Conservation (phyloP, 2,888 invertebrate genomes). For the Lithosia quadra region DNA sequence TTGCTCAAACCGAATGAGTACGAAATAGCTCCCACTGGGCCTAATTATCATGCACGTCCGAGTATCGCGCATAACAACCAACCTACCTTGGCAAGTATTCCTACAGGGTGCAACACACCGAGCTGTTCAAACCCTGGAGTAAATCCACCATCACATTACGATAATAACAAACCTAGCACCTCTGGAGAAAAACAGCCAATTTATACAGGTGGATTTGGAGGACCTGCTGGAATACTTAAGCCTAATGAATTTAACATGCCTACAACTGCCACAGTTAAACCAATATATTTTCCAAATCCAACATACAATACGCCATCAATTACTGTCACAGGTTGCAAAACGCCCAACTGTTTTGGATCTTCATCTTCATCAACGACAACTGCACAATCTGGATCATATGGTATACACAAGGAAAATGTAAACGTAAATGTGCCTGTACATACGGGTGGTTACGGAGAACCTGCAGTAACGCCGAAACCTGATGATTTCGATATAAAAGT, state of each 20-base stretch:
- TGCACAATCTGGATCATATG: conserved; percentile 35
- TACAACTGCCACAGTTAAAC: conserved; percentile 28
- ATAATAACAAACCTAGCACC: conserved; percentile 9
- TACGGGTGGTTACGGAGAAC: conserved; percentile 49
- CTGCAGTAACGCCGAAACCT: conserved; percentile 37
- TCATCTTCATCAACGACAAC: conserved; percentile 24
- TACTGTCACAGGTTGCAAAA: conserved; percentile 31
- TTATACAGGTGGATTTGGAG: conserved; percentile 69
- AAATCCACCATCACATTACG: conserved; percentile 17
- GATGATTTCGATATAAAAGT: conserved; percentile 30
- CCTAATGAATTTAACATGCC: conserved; percentile 38
- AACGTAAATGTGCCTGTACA: conserved; percentile 40
- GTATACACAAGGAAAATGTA: conserved; percentile 31
- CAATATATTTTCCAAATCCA: conserved; percentile 30
- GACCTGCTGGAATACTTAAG: conserved; percentile 55
- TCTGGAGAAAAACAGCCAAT: conserved; percentile 38
- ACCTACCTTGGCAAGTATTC: conserved; percentile 20
- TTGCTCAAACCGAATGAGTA: conserved; percentile 37
- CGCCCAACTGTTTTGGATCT: conserved; percentile 34
- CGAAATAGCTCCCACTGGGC: conserved; percentile 16
- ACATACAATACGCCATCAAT: conserved; percentile 35
- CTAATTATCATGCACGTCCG: conserved; percentile 20
- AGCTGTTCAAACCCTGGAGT: conserved; percentile 28
- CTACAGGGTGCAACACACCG: conserved; percentile 38
- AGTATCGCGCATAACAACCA: conserved; percentile 15